phyloP scores from a whole-genome alignment of 2,888 invertebrate genomes.

The Platypus cylindrus region DNA sequence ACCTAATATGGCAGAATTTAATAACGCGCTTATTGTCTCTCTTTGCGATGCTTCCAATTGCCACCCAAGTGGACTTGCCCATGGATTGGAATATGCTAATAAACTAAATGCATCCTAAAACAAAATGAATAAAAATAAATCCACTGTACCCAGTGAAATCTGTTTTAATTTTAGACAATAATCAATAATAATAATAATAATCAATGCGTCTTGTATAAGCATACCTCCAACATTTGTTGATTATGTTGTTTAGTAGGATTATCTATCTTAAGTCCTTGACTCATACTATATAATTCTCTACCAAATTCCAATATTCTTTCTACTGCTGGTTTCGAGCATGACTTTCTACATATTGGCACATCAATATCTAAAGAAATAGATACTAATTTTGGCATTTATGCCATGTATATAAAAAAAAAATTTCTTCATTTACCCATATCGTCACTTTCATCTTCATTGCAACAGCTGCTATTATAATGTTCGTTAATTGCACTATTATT shows the following conservation, averaged over 20 bases:
- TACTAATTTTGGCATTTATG: not conserved
- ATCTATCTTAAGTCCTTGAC: slow-evolving; percentile 69
- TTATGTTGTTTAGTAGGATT: slow-evolving; percentile 69
- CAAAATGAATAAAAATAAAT: slow-evolving; percentile 4
- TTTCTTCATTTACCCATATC: slow-evolving; percentile 50
- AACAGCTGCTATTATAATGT: slow-evolving; percentile 37
- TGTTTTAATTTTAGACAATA: not conserved
- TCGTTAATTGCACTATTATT: slow-evolving; percentile 20
- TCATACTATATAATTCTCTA: slow-evolving; percentile 83
- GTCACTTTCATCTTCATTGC: slow-evolving; percentile 58
- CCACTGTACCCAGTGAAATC: not conserved
- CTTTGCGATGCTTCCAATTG: slow-evolving; percentile 89
- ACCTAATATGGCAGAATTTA: slow-evolving; percentile 97
- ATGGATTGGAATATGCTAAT: slow-evolving; percentile 94
- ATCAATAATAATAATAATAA: too few species aligned
- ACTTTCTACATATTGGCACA: slow-evolving; percentile 29
- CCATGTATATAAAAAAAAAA: not conserved
- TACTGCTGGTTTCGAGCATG: slow-evolving; percentile 61
- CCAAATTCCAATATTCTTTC: slow-evolving; percentile 93
- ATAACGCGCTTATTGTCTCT: slow-evolving; percentile 87
- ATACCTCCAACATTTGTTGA: slow-evolving; percentile 86
- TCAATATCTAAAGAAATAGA: slow-evolving; percentile 37
- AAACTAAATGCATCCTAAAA: slow-evolving; percentile 91
- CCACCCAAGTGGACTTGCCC: slow-evolving; percentile 94
- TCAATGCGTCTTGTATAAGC: too few species aligned